phyloP scores from a whole-genome alignment of 2,888 invertebrate species.

The Nemapogon koenigi region DNA sequence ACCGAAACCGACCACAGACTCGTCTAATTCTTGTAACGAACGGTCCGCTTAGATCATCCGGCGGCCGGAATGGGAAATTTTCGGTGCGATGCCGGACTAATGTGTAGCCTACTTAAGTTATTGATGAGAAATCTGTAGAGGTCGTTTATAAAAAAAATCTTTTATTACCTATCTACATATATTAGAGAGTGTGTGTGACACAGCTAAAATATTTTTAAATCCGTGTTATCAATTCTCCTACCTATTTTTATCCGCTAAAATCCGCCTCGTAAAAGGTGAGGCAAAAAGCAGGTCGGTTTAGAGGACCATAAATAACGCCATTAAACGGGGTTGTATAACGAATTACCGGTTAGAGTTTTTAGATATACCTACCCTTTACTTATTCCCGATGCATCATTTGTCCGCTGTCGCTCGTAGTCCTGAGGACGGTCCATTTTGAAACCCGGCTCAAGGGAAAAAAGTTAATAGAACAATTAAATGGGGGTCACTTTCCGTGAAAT shows the following conservation, averaged over 20 bases:
- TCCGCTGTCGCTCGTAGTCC: conserved; percentile 8
- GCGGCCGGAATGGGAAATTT: too few species aligned
- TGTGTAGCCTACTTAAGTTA: too few species aligned
- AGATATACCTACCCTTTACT: conserved; percentile 9
- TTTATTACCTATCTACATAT: too few species aligned
- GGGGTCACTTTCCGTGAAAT: conserved; percentile 8
- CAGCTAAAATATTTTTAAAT: not conserved
- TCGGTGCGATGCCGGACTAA: too few species aligned
- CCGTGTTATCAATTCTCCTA: not conserved
- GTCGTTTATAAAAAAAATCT: too few species aligned
- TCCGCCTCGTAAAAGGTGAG: conserved; percentile 3
- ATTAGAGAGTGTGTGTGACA: not conserved
- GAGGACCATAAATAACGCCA: conserved; percentile 5
- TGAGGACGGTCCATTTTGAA: conserved; percentile 7
- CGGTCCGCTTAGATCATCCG: too few species aligned
- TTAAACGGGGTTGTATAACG: conserved; percentile 7
- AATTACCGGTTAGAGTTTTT: conserved; percentile 8
- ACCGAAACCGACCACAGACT: too few species aligned
- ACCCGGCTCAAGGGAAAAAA: conserved; percentile 9
- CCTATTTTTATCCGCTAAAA: not conserved
- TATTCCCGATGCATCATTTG: conserved; percentile 11
- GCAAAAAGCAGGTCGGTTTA: conserved; percentile 3
- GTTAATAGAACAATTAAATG: conserved; percentile 10
- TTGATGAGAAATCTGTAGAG: too few species aligned
- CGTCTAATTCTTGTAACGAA: too few species aligned